Base-by-base conservation (phyloP, 2,113 vertebrate species). In the Elachura formosa region DNA sequence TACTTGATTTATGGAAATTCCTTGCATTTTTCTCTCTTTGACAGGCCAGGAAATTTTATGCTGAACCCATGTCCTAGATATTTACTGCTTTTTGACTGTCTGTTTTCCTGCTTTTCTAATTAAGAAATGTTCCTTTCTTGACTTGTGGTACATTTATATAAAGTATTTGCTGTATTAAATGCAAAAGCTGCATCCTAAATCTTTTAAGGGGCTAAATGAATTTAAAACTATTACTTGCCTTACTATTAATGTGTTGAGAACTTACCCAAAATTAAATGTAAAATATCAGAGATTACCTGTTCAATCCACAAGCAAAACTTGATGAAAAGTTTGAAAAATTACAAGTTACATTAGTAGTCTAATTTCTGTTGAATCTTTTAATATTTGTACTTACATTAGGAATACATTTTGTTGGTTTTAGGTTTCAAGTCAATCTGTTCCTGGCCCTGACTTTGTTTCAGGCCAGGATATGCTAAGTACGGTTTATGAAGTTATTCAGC, bases 401-500 rank as follows among this genome's bases (percentile, higher is more conserved):
- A 86, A 56, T 89, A 34, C 49, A 89, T 45, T 91, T 71, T 80
- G 54, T 62, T 72, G 34, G 38, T 96, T 97, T 46, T 73, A 98
- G 98, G 94, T 97, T 85, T 87, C 97, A 38, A 84, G 61, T 58
- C 96, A 92, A 7, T 80, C 96, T 41, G 43, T 56, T 90, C 77
- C 95, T 72, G 85, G 25, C 75, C 94, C 96, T 79, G 96, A 96
- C 59, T 80, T 67, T 71, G 40, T 89, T 5, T 25, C 94, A n/a
- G 87, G 84, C 31, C 98, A 96, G 67, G 97, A 98, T 36, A 34
- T 95, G 41, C 94, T 96, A 36, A 94, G 73, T 62, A 98, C 98
- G 0, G 78, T 98, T 85, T 98, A 98, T 54, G 98, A 98, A 96
- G 97, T 98, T 51, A 98, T 98, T 93, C 96, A 96, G 33, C 96